Evolutionary conservation across 2,888 invertebrate species (phyloP), one percentile per base, ranked within the genome.

Genomic region (Criorhina ranunculi): DNA sequence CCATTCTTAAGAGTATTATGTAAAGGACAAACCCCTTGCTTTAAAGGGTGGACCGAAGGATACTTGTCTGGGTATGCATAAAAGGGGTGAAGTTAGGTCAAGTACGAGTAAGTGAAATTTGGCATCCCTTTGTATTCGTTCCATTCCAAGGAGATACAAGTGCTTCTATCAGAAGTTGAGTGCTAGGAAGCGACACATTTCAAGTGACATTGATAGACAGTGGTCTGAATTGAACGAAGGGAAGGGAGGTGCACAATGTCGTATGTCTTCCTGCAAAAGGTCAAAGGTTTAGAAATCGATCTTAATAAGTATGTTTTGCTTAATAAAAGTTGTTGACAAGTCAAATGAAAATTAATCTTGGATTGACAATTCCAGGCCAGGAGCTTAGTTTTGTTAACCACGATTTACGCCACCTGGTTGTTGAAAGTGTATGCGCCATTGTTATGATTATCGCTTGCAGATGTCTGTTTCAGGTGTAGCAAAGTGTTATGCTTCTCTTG

Each of bases 61-160:
- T 44, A 70, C 67, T 72, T 37, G 2, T 53, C 40, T 24, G 19
- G 40, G 5, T 60, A 62, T 49, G 59, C 35, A 51, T 33, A 59
- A 80, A 57, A 35, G 44, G 46, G 70, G 67, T 79, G 73, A 83
- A 69, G 73, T 75, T 73, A 64, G 79, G 79, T 83, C 83, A 83
- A 79, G 49, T 51, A 64, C 35, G 19, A 31, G 9, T 37, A 5
- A 35, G 31, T 44, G 4, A 33, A 62, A 33, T 19, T 51, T 42
- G 5, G 1, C 12, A 17, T 49, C 59, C 42, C 29, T 60, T 60
- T 59, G 6, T 51, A 51, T 53, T 42, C 19, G 7, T 57, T 11
- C 24, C 9, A 9, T 12, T 12, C 19, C 2, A 24, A 24, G 24
- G 44, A 57, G 15, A 3, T 0, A 17, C 33, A 31, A 49, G 37